Conservation (phyloP, 2,888 invertebrate species). For the Lordiphosa andalusiaca region DNA sequence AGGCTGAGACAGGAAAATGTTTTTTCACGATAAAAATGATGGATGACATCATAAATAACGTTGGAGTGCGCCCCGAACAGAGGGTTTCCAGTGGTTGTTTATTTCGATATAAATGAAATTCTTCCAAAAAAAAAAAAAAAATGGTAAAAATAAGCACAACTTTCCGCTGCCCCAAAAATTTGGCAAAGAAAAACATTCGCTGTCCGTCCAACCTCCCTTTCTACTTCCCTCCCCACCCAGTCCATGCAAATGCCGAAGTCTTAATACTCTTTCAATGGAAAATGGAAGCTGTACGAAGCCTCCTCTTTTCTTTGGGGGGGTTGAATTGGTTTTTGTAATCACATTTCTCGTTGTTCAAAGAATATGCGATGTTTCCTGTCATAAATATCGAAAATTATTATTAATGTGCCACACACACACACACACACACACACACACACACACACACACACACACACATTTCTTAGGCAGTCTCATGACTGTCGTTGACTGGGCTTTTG, state of each 20-base stretch:
- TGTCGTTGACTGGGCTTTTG: constrained; percentile 6
- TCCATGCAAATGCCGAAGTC: constrained; percentile 64
- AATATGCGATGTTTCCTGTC: constrained; percentile 64
- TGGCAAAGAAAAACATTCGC: constrained; percentile 43
- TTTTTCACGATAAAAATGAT: constrained; percentile 81
- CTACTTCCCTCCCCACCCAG: constrained; percentile 7
- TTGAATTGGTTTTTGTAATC: constrained; percentile 57
- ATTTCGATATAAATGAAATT: constrained; percentile 79
- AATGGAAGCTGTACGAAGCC: constrained; percentile 34
- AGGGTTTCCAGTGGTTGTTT: constrained; percentile 80
- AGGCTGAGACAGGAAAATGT: constrained; percentile 79
- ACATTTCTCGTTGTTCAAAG: constrained; percentile 59
- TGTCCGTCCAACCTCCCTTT: not conserved
- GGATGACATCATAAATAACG: constrained; percentile 81
- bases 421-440: too few species aligned
- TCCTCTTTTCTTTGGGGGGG: constrained; percentile 28
- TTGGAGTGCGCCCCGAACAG: constrained; percentile 79
- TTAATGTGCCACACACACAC: constrained; percentile 48
- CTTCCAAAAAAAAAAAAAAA: constrained; percentile 45
- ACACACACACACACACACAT: too few species aligned
- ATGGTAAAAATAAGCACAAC: constrained; percentile 24
- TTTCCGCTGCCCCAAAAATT: constrained; percentile 42
- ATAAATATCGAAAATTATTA: constrained; percentile 72
- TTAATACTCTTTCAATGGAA: constrained; percentile 53
- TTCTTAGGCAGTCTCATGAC: constrained; percentile 21